phyloP scores from a whole-genome alignment of 2,113 vertebrate species.

The Cettia cetti region DNA sequence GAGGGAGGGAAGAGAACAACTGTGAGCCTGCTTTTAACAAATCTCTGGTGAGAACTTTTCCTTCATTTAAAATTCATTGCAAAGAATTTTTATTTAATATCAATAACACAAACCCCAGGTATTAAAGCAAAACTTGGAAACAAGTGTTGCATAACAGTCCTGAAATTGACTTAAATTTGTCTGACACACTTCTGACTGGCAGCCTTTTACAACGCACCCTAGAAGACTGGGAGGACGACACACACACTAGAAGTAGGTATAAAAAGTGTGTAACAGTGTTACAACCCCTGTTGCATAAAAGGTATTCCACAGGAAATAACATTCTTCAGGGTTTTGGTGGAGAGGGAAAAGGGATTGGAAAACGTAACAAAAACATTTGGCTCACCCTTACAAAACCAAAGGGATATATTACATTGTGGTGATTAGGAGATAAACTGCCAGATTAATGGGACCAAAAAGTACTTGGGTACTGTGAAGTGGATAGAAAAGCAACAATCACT shows the following conservation, averaged over 20 bases:
- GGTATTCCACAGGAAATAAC: neutral
- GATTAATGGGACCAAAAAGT: neutral
- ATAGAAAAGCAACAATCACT: neutral
- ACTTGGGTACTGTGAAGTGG: neutral
- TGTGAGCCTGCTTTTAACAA: constrained; percentile 81
- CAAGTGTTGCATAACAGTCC: constrained; percentile 6
- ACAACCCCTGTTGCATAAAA: neutral
- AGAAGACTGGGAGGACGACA: neutral
- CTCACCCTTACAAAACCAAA: neutral
- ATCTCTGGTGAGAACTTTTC: constrained; percentile 77
- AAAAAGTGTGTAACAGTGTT: neutral
- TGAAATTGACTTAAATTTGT: constrained; percentile 29
- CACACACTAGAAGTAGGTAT: neutral
- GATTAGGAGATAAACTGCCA: neutral
- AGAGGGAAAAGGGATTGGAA: neutral
- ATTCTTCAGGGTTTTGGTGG: neutral
- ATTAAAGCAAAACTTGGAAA: constrained; percentile 72
- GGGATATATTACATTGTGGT: neutral
- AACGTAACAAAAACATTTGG: neutral
- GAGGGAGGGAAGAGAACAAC: constrained; percentile 58
- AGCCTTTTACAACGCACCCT: constrained; percentile 25
- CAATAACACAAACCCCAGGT: constrained; percentile 67
- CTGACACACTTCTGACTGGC: neutral
- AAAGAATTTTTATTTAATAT: constrained; percentile 75
- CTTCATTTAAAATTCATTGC: constrained; percentile 77